A percentile compares a stretch with the other conserved stretches of the same genome.
These are phyloP conservation scores for Mimachlamys varia DNA, from an alignment of 2,888 invertebrate species.

Conservation along the genomic window DNA sequence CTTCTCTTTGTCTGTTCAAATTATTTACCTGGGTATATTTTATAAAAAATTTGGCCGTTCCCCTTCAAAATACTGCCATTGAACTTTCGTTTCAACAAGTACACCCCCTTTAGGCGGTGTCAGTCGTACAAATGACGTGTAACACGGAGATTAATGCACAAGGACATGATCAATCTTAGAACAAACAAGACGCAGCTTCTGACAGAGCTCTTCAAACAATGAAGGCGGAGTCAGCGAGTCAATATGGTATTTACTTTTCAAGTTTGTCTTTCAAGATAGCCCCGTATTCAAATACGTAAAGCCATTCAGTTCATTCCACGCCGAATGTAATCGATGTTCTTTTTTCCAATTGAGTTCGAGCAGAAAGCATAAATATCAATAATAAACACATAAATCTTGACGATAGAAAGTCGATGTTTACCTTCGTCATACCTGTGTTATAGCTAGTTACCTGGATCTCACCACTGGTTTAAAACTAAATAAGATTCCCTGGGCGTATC, in stretches of 20 bases:
- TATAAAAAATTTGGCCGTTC: no score
- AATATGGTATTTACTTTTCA: not conserved
- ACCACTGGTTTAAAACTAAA: not conserved
- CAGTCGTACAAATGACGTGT: not conserved
- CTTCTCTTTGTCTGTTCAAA: no score
- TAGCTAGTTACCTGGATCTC: slow-evolving; percentile 84
- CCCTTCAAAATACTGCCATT: no score
- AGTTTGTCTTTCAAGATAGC: not conserved
- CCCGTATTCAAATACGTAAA: not conserved
- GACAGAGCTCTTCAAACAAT: not conserved
- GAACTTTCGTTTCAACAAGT: no score
- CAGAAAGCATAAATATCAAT: not conserved
- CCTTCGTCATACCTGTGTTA: slow-evolving; percentile 96
- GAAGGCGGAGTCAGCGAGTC: not conserved
- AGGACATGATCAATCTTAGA: not conserved
- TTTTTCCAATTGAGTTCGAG: not conserved
- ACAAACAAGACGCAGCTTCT: not conserved
- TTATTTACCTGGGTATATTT: no score
- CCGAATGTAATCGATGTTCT: not conserved
- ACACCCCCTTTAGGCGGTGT: no score
- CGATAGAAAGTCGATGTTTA: slow-evolving; percentile 85
- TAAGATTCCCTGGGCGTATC: not conserved
- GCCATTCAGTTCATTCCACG: not conserved
- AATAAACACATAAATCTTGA: not conserved
- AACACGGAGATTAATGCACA: not conserved